Conservation (phyloP, 2,113 vertebrate species). For the Bagarius yarrelli region DNA sequence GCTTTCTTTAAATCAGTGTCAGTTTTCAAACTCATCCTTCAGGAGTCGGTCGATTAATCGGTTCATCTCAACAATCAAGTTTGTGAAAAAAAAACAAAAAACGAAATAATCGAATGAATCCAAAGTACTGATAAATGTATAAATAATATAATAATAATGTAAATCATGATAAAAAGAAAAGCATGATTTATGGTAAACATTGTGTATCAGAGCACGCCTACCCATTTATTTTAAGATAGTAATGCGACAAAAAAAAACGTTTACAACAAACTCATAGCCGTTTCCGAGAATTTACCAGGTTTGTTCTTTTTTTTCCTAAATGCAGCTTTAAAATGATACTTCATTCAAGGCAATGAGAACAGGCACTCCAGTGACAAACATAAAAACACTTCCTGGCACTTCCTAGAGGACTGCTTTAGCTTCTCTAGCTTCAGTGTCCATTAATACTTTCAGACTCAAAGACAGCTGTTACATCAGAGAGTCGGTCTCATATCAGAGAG, state of each 20-base stretch:
- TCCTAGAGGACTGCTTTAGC: background rate
- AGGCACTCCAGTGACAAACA: conserved; percentile 18
- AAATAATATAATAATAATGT: background rate
- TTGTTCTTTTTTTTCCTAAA: conserved; percentile 12
- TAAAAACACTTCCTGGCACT: conserved; percentile 5
- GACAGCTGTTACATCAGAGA: background rate
- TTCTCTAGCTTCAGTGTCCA: conserved; percentile 16
- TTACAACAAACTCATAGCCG: background rate
- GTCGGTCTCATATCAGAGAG: background rate
- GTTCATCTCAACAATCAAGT: background rate
- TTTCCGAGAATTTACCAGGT: background rate
- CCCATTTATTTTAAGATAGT: conserved; percentile 8
- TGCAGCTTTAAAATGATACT: background rate
- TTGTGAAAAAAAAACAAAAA: background rate
- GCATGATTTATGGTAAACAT: conserved; percentile 1
- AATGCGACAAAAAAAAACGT: background rate
- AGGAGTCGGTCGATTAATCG: background rate
- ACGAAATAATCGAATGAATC: too few relatives aligned
- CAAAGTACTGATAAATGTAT: background rate
- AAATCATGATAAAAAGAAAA: background rate
- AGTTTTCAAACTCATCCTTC: background rate
- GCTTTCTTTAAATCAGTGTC: background rate
- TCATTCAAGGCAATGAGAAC: conserved; percentile 15
- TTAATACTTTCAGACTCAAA: conserved; percentile 1
- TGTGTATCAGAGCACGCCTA: background rate